phyloP scores from a whole-genome alignment of 2,113 vertebrate species.

The Oreotrochilus melanogaster region DNA sequence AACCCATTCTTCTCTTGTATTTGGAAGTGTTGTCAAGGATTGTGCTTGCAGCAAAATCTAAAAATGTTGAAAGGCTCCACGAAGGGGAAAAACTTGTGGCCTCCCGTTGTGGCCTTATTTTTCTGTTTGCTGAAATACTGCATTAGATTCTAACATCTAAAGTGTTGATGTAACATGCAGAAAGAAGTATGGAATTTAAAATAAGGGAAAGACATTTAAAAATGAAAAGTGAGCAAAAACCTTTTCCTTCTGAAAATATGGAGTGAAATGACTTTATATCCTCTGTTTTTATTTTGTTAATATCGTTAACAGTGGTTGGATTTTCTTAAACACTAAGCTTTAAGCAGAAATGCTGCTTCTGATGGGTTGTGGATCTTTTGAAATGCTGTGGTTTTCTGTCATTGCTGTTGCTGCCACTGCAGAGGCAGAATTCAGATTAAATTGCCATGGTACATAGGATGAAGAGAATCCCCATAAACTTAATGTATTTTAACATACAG shows the following conservation, averaged over 20 bases:
- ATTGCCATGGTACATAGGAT: background rate
- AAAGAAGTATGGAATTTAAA: background rate
- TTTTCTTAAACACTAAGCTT: background rate
- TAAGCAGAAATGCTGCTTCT: background rate
- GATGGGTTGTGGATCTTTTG: background rate
- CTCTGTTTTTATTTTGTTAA: background rate
- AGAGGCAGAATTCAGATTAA: background rate
- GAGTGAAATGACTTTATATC: background rate
- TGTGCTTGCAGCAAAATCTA: background rate
- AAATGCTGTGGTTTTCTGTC: background rate
- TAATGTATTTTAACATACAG: background rate
- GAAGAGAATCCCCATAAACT: background rate
- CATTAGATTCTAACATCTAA: background rate
- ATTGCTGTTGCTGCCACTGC: background rate
- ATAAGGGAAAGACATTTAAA: background rate
- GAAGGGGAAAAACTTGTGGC: background rate
- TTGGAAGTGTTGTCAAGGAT: background rate
- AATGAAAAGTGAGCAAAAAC: background rate
- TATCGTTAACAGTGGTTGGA: background rate
- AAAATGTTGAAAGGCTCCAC: background rate
- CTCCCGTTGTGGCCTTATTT: background rate
- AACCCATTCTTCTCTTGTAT: background rate
- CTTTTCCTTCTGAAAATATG: background rate
- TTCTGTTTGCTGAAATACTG: background rate
- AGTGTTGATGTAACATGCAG: background rate